Evolutionary conservation across 2,888 invertebrate species (phyloP).

Genomic region (Phyllotreta cruciferae): DNA sequence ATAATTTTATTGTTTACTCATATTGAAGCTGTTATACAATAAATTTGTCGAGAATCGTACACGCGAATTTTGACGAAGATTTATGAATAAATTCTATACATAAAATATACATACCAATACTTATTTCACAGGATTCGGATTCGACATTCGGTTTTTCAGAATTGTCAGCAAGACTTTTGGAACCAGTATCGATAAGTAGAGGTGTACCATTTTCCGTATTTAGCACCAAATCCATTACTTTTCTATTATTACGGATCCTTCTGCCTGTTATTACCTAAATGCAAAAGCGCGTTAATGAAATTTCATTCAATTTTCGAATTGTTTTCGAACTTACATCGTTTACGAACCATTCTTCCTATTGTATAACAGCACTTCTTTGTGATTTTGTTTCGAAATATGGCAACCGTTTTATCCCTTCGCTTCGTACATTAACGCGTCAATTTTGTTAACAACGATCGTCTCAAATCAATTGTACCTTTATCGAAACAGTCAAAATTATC

Average conservation of each 20-base stretch:
- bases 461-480: slow-evolving; percentile 8
- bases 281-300: slow-evolving; percentile 14
- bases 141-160: slow-evolving; percentile 16
- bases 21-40: too few species aligned
- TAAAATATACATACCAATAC: slow-evolving; percentile 35
- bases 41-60: too few species aligned
- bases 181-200: slow-evolving; percentile 51
- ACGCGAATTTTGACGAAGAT: too few species aligned
- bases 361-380: slow-evolving; percentile 23
- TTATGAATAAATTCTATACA: not conserved
- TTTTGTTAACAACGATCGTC: slow-evolving; percentile 8
- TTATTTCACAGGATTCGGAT: slow-evolving; percentile 16
- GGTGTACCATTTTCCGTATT: slow-evolving; percentile 49
- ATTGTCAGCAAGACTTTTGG: slow-evolving; percentile 44
- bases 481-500: slow-evolving; percentile 31
- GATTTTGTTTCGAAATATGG: slow-evolving; percentile 5
- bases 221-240: slow-evolving; percentile 50
- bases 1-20: too few species aligned
- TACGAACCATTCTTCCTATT: slow-evolving; percentile 47
- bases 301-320: slow-evolving; percentile 23
- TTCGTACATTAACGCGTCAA: not conserved
- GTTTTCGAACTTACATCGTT: slow-evolving; percentile 45
- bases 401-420: slow-evolving; percentile 2
- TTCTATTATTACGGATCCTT: slow-evolving; percentile 43
- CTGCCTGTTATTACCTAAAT: slow-evolving; percentile 47